Evolutionary conservation across 2,888 invertebrate species (phyloP).

Genomic region (Fabriciana adippe): DNA sequence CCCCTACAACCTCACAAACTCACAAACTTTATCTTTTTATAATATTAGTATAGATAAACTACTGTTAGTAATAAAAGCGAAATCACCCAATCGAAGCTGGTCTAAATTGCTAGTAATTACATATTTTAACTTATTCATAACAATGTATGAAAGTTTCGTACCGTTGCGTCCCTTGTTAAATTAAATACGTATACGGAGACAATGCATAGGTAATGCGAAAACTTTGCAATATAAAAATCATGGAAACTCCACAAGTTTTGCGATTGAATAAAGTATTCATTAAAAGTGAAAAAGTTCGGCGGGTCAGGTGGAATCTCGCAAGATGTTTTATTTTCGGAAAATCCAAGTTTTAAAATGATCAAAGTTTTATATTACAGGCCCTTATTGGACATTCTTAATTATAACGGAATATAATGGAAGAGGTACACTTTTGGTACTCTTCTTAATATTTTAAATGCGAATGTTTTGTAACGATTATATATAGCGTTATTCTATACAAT

Average conservation of each 20-base stretch:
- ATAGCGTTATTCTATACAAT: no score
- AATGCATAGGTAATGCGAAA: conserved; percentile 76
- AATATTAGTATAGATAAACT: no score
- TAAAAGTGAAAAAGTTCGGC: conserved; percentile 54
- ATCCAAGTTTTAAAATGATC: conserved; percentile 42
- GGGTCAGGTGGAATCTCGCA: conserved; percentile 61
- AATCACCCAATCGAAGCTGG: neutral
- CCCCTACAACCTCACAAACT: no score
- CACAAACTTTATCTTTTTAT: no score
- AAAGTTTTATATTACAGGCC: conserved; percentile 32
- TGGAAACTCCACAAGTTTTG: conserved; percentile 64
- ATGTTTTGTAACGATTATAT: no score
- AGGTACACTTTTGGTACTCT: no score
- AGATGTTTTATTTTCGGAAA: conserved; percentile 36
- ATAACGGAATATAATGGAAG: neutral
- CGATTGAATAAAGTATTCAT: conserved; percentile 76
- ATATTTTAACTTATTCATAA: conserved; percentile 36
- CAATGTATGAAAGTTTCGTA: conserved; percentile 34
- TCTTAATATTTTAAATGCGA: no score
- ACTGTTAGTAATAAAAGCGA: no score
- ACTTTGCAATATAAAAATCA: conserved; percentile 79
- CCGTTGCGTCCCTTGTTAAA: conserved; percentile 48
- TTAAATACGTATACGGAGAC: conserved; percentile 69
- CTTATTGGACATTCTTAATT: conserved; percentile 26
- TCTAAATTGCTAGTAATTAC: conserved; percentile 3